Evolutionary conservation across 2,888 invertebrate genomes (phyloP), one percentile per base, ranked within the genome.

Genomic region (Chrysodeixis includens): DNA sequence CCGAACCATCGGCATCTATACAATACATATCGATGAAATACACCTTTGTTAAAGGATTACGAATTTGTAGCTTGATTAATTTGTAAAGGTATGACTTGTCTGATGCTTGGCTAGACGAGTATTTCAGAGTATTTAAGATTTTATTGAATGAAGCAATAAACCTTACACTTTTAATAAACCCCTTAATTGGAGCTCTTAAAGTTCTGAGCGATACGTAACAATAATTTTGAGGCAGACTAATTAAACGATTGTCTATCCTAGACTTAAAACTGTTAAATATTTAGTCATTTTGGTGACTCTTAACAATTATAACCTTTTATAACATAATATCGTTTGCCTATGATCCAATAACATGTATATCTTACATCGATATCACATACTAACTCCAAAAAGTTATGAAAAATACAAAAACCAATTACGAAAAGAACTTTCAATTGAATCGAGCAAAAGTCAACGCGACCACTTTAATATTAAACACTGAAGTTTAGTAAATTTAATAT

Each of bases 401-500:
- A 64, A 74, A 60, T 35, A n/a, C 10, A 53, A 65, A 69, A 55
- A 30, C 40, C 62, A 63, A 57, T 66, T 46, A 59, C 49, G 18
- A 30, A 67, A 71, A 57, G 56, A 65, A 74, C 51, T 74, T 70
- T 58, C 62, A 74, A 82, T 68, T 74, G 71, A 77, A 71, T 80
- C 67, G 44, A 30, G 60, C 60, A 60, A 81, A 78, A 72, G 79
- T 67, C 61, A 71, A 76, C 56, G 62, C 51, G 54, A 56, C 57
- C 71, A 70, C 75, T 71, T 74, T 68, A 71, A 74, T 71, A 68
- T 66, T 66, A 72, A 78, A 68, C 62, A 69, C 62, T 70, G 53
- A 71, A 81, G 76, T 84, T 83, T 76, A 75, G 72, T 77, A 89
- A 91, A 91, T 90, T 90, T 90, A 91, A 91, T 92, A 89, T 89